Base-by-base conservation (phyloP, 2,797 vertebrate genomes). In the Cossypha polioptera region DNA sequence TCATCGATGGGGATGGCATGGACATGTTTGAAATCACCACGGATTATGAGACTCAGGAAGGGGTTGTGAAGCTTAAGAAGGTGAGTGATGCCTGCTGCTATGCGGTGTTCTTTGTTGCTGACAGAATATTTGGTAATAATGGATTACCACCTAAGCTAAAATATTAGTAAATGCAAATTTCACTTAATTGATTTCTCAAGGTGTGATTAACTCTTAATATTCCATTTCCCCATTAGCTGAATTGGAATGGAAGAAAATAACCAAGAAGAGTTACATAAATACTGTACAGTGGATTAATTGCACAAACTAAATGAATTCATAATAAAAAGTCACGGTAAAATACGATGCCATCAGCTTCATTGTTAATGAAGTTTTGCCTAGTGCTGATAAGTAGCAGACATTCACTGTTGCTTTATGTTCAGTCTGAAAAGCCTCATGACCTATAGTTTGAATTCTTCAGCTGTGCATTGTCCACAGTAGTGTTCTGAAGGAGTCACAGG, bases 61-160 rank as follows among this genome's bases (percentile, higher is more conserved):
- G 99, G 1, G 98, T 99, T 59, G 98, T 99, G 81, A 99, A 99
- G 92, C 98, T 99, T 72, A 99, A 98, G 97, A 99, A 99, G 98
- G 99, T 99, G 95, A 96, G 97, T 87, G 78, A 55, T 94, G 31
- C 67, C 47, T 38, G 20, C 36, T 57, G 13, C 71, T 92, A 65
- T 84, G 69, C 75, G 25, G 10, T 55, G 29, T 53, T 76, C 71
- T 83, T 88, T 38, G 55, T 42, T 91, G 51, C 68, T 96, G 80
- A 45, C 15, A n/a, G 57, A 94, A 59, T 86, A 77, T 78, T 92
- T 91, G 50, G 31, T 95, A 92, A 73, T 55, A 79, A 92, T 51
- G 86, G 88, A 73, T 95, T 95, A 66, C 50, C 59, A 33, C 59
- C 36, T 92, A 77, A 93, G 7, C 20, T 96, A 77, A 92, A 95